Conservation (phyloP, 1,140 invertebrate genomes). For the Papilio xuthus region DNA sequence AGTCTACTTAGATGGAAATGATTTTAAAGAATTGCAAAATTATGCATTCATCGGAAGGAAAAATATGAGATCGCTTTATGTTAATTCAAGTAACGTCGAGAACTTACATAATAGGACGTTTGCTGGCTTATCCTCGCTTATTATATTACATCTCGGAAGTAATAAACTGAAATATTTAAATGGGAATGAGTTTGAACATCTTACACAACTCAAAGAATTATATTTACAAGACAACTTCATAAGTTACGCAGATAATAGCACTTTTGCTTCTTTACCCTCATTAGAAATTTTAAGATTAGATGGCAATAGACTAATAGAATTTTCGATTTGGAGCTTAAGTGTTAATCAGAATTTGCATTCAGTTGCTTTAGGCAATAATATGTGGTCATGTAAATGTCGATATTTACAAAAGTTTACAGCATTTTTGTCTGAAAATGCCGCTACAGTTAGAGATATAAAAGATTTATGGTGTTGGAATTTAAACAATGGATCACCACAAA, state of each 20-base stretch:
- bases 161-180: constrained; percentile 90
- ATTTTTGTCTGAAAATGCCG: constrained; percentile 90
- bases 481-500: constrained; percentile 84
- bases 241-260: constrained; percentile 88
- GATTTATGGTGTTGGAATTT: constrained; percentile 90
- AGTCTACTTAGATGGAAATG: constrained; percentile 94
- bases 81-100: constrained; percentile 92
- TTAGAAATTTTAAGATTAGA: constrained; percentile 91
- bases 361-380: constrained; percentile 89
- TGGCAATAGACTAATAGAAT: constrained; percentile 90
- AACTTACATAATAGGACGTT: constrained; percentile 96
- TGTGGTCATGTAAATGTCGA: constrained; percentile 95
- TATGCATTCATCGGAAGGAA: constrained; percentile 96
- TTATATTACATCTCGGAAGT: constrained; percentile 92
- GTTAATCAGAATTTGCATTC: constrained; percentile 87
- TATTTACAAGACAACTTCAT: constrained; percentile 94
- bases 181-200: constrained; percentile 94
- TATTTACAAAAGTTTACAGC: constrained; percentile 92
- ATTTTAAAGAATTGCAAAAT: constrained; percentile 91
- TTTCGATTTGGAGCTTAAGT: constrained; percentile 91
- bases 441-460: constrained; percentile 87
- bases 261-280: constrained; percentile 88
- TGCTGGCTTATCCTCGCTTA: constrained; percentile 91
- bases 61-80: constrained; percentile 92
- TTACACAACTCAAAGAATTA: constrained; percentile 90